phyloP scores from a whole-genome alignment of 2,797 vertebrate species.

The Brotula barbata region DNA sequence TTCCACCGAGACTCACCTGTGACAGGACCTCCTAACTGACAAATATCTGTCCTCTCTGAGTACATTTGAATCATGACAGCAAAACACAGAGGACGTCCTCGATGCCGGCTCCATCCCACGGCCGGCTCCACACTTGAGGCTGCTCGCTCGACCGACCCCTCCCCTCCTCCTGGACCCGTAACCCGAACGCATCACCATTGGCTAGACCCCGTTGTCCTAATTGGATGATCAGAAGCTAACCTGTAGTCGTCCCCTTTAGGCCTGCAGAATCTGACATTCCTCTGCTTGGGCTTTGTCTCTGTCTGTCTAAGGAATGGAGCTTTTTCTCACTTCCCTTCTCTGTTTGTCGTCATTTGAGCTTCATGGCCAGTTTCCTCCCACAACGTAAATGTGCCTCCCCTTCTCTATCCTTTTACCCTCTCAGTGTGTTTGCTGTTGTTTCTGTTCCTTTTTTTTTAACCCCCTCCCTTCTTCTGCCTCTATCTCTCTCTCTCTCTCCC shows the following conservation, averaged over 20 bases:
- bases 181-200: constrained; percentile 60
- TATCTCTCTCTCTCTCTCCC: constrained; percentile 22
- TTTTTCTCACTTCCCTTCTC: constrained; percentile 39
- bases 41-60: constrained; percentile 60
- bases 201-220: neutral
- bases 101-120: constrained; percentile 1
- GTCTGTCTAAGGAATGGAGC: constrained; percentile 18
- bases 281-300: constrained; percentile 20
- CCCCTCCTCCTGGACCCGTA: constrained; percentile 25
- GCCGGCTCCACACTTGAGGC: constrained; percentile 15
- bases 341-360: constrained; percentile 68
- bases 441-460: constrained; percentile 48
- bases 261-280: constrained; percentile 26
- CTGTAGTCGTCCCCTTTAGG: constrained; percentile 26
- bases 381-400: constrained; percentile 39
- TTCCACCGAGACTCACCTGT: constrained; percentile 64
- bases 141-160: constrained; percentile 4
- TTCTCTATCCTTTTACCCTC: constrained; percentile 49
- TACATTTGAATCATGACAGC: constrained; percentile 51
- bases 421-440: constrained; percentile 60
- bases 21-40: constrained; percentile 36
- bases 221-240: constrained; percentile 9
- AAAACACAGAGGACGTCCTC: constrained; percentile 55
- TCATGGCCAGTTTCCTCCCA: constrained; percentile 47
- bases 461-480: constrained; percentile 37